These are phyloP conservation scores for Scaptomyza caliginosa DNA, from an alignment of 2,888 invertebrate species.

Conservation along the genomic window DNA sequence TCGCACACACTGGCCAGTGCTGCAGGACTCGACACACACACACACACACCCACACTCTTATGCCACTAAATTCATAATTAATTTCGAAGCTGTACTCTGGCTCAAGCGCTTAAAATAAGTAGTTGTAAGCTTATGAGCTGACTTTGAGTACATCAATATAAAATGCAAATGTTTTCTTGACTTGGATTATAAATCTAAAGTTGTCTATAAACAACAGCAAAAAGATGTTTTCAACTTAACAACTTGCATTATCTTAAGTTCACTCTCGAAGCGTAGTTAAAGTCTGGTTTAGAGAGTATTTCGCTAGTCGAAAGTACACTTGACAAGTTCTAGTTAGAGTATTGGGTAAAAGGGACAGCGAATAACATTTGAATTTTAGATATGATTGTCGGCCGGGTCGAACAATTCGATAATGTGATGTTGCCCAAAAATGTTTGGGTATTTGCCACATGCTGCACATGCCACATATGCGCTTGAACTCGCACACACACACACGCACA, in stretches of 20 bases:
- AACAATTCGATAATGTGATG: slow-evolving; percentile 26
- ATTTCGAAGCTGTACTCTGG: slow-evolving; percentile 33
- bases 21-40: slow-evolving; percentile 6
- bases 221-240: too few relatives aligned
- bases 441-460: slow-evolving; percentile 25
- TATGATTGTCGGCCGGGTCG: slow-evolving; percentile 17
- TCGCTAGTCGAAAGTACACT: background rate
- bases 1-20: slow-evolving; percentile 24
- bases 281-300: slow-evolving; percentile 1
- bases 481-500: background rate
- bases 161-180: slow-evolving; percentile 9
- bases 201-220: too few relatives aligned
- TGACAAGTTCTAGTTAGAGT: too few relatives aligned
- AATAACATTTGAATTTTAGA: slow-evolving; percentile 3
- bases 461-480: slow-evolving; percentile 1
- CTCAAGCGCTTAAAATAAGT: background rate
- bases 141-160: slow-evolving; percentile 20
- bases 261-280: too few relatives aligned
- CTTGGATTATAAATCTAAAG: background rate
- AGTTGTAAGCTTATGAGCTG: background rate
- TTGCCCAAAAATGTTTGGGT: background rate
- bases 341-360: background rate
- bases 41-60: slow-evolving; percentile 10
- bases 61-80: slow-evolving; percentile 66
- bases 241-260: too few relatives aligned